Percentiles rank a stretch among this genome's conserved stretches.
Conservation (phyloP, 1,140 invertebrate genomes). For the Heterodera carotae region DNA sequence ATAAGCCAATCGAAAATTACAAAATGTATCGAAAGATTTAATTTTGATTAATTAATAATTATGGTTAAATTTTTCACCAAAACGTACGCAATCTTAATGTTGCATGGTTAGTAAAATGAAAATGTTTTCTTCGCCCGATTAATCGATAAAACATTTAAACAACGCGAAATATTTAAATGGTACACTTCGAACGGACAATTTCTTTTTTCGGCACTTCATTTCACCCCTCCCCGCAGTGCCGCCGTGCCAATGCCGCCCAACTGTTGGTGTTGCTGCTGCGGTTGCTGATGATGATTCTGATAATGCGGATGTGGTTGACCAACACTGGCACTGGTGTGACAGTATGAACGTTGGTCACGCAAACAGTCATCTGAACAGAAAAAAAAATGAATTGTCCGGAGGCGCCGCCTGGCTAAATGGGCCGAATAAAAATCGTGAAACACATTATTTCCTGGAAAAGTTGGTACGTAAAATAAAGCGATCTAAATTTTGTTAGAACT, state of each 20-base stretch:
- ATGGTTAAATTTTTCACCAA: no score
- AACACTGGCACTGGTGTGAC: conserved; percentile 23
- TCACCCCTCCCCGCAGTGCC: conserved; percentile 1
- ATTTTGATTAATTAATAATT: no score
- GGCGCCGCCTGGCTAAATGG: no score
- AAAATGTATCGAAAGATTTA: no score
- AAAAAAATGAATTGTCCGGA: background rate
- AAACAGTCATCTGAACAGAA: conserved; percentile 28
- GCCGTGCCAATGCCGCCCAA: background rate
- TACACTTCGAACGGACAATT: background rate
- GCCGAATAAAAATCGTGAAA: no score
- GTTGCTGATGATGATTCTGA: background rate
- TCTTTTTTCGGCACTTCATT: background rate
- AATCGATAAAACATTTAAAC: background rate
- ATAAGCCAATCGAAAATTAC: no score
- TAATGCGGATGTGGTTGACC: conserved; percentile 8
- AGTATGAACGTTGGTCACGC: conserved; percentile 28
- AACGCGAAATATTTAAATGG: background rate
- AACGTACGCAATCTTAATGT: no score
- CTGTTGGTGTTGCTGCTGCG: background rate
- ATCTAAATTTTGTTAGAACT: background rate
- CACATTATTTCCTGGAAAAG: no score
- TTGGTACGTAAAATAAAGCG: conserved; percentile 5
- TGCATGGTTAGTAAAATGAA: background rate
- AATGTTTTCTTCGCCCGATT: background rate